A percentile compares a stretch with the other conserved stretches of the same genome.
Evolutionary conservation across 2,888 invertebrate genomes (phyloP).

Genomic region (Spisula solida): DNA sequence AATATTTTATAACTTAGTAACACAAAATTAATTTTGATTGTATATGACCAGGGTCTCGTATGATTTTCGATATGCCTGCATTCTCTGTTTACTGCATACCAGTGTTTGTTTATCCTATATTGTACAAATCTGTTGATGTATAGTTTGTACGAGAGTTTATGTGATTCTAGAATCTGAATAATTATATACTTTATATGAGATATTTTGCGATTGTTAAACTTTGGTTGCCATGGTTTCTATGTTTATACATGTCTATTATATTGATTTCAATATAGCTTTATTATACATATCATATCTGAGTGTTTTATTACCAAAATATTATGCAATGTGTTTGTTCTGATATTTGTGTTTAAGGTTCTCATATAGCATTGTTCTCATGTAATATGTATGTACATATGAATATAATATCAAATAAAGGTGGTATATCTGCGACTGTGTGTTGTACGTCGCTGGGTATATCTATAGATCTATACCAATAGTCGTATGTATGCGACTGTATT

Average conservation of each 20-base stretch:
- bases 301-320: conserved; percentile 9
- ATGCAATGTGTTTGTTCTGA: conserved; percentile 22
- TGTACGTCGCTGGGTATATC: too few relatives aligned
- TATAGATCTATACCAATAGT: background rate
- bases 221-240: conserved; percentile 5
- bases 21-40: too few relatives aligned
- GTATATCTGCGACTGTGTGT: background rate
- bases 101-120: background rate
- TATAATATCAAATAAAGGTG: background rate
- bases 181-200: background rate
- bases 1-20: too few relatives aligned
- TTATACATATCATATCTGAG: conserved; percentile 23
- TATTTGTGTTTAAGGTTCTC: background rate
- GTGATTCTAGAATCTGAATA: background rate
- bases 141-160: background rate
- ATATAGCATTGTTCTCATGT: background rate
- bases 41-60: background rate
- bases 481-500: background rate
- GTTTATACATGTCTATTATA: background rate
- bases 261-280: conserved; percentile 25
- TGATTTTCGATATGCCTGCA: background rate
- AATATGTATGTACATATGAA: background rate
- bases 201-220: background rate
- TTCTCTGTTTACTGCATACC: background rate
- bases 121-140: background rate